phyloP scores from a whole-genome alignment of 2,888 invertebrate genomes.

The Macaria liturata region DNA sequence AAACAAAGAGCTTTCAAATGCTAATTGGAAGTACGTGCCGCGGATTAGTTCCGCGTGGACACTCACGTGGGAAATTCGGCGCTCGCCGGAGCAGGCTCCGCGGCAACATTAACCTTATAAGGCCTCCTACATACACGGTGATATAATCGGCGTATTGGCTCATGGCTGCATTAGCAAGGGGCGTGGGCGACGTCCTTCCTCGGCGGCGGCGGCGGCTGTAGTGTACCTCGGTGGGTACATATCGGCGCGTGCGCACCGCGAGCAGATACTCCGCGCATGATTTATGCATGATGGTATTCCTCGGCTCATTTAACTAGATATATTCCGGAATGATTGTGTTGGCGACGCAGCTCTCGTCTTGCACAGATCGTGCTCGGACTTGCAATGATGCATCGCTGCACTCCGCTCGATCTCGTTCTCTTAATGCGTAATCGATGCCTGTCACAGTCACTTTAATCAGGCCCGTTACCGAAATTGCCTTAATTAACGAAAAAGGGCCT shows the following conservation, averaged over 20 bases:
- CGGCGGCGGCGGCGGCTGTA: conserved; percentile 55
- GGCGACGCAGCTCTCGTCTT: conserved; percentile 58
- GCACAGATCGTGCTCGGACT: conserved; percentile 63
- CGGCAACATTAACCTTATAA: conserved; percentile 79
- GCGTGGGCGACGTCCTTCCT: conserved; percentile 77
- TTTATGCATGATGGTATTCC: conserved; percentile 73
- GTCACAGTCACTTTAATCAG: conserved; percentile 62
- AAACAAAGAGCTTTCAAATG: conserved; percentile 80
- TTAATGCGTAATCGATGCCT: conserved; percentile 57
- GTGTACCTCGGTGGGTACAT: conserved; percentile 52
- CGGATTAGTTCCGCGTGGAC: conserved; percentile 70
- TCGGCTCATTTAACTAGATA: conserved; percentile 75
- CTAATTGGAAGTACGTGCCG: conserved; percentile 75
- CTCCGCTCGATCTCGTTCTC: conserved; percentile 37
- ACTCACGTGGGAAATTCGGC: conserved; percentile 65
- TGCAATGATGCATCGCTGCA: conserved; percentile 39
- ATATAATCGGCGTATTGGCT: conserved; percentile 74
- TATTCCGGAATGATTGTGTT: conserved; percentile 74
- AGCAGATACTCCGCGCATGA: conserved; percentile 54
- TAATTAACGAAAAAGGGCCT: conserved; percentile 62
- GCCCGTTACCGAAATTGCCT: conserved; percentile 65
- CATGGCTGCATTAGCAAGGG: conserved; percentile 56
- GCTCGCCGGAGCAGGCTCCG: conserved; percentile 34
- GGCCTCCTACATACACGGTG: conserved; percentile 80
- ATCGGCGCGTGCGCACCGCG: conserved; percentile 57